Evolutionary conservation across 2,113 vertebrate genomes (phyloP).

Genomic region (Hypocryptadius cinnamomeus): DNA sequence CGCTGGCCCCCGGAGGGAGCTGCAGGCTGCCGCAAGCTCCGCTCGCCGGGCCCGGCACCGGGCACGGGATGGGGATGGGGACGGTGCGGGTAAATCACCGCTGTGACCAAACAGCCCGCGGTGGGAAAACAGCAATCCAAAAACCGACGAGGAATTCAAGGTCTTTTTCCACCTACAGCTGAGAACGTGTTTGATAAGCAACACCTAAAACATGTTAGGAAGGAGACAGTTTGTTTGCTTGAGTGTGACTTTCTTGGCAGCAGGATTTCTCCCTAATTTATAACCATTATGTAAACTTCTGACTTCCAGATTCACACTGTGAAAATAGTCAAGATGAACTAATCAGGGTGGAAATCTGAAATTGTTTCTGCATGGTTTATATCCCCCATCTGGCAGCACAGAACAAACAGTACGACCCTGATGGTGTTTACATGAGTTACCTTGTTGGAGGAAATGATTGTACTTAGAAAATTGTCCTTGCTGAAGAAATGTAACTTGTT

Average conservation of each 20-base stretch:
- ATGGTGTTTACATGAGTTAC: slow-evolving; percentile 53
- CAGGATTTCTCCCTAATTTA: slow-evolving; percentile 45
- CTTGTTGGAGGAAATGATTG: slow-evolving; percentile 48
- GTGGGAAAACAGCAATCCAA: background rate
- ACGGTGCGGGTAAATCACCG: background rate
- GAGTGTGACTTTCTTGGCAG: slow-evolving; percentile 47
- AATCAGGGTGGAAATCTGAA: slow-evolving; percentile 61
- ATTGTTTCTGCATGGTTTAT: slow-evolving; percentile 61
- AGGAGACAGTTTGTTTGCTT: slow-evolving; percentile 52
- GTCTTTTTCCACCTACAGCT: slow-evolving; percentile 44
- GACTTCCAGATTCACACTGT: slow-evolving; percentile 59
- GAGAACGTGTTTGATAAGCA: slow-evolving; percentile 52
- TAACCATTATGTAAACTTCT: slow-evolving; percentile 55
- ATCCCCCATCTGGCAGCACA: slow-evolving; percentile 42
- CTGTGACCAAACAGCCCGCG: background rate
- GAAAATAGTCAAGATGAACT: slow-evolving; percentile 59
- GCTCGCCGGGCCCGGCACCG: background rate
- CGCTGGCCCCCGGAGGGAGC: slow-evolving; percentile 52
- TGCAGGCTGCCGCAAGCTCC: background rate
- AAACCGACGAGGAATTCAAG: background rate
- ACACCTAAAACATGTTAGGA: slow-evolving; percentile 54
- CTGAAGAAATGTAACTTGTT: slow-evolving; percentile 1
- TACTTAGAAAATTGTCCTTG: slow-evolving; percentile 32
- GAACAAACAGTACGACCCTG: slow-evolving; percentile 49
- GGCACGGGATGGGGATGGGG: background rate